Evolutionary conservation across 2,888 invertebrate species (phyloP).

Genomic region (Mesorhabditis sp.): DNA sequence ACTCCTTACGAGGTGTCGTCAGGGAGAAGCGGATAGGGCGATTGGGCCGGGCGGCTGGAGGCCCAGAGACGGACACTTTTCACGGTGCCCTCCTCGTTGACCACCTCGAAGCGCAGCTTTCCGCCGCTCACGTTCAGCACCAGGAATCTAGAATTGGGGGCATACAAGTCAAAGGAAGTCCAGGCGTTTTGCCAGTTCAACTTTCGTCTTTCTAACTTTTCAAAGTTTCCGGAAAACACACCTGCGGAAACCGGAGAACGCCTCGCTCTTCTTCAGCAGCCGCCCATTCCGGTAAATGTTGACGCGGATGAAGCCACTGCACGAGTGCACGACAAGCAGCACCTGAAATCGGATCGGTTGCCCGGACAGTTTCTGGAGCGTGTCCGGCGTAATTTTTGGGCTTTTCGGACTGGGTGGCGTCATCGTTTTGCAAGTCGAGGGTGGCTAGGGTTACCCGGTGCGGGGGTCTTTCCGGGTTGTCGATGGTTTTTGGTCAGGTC

Average conservation of each 20-base stretch:
- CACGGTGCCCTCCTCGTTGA: conserved; percentile 37
- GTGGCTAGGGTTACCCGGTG: too few relatives aligned
- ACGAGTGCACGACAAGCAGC: conserved; percentile 41
- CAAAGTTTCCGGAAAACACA: conserved; percentile 8
- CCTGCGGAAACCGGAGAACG: conserved; percentile 42
- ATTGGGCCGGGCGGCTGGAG: conserved; percentile 28
- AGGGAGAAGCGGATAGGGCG: conserved; percentile 45
- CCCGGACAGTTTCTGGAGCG: too few relatives aligned
- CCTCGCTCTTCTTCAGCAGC: conserved; percentile 34
- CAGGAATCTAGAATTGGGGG: conserved; percentile 27
- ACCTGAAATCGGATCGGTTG: conserved; percentile 22
- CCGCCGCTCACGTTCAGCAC: conserved; percentile 36
- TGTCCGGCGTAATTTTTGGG: too few relatives aligned
- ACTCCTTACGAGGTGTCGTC: conserved; percentile 41
- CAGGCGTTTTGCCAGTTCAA: too few relatives aligned
- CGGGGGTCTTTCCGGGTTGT: too few relatives aligned
- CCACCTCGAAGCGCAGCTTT: conserved; percentile 37
- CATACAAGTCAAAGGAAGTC: too few relatives aligned
- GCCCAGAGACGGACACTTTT: conserved; percentile 33
- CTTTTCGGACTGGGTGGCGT: too few relatives aligned
- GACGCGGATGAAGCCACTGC: conserved; percentile 40
- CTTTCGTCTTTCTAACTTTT: not conserved
- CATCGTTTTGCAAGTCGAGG: too few relatives aligned
- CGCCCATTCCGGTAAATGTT: conserved; percentile 37
- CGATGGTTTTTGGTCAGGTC: too few relatives aligned